Evolutionary conservation across 2,888 invertebrate species (phyloP).

Genomic region (Catocala nupta): DNA sequence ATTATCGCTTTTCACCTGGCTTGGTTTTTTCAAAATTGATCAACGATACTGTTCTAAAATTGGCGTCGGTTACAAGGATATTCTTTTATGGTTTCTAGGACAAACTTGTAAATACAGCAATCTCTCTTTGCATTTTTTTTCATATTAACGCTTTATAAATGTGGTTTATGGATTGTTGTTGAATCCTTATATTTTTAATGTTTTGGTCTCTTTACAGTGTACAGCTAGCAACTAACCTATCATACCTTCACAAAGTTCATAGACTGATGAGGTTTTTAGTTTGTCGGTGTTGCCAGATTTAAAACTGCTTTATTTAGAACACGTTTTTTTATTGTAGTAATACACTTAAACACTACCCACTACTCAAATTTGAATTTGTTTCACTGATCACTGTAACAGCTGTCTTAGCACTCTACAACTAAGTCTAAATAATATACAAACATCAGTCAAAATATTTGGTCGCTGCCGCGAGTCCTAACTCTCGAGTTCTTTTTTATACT

Average conservation of each 20-base stretch:
- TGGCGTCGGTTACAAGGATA: constrained; percentile 13
- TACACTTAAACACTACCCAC: no score
- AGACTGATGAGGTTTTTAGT: constrained; percentile 12
- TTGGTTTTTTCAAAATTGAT: constrained; percentile 21
- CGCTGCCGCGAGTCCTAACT: no score
- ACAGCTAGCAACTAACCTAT: constrained; percentile 24
- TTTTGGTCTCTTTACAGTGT: constrained; percentile 15
- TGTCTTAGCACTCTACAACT: no score
- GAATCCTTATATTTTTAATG: background rate
- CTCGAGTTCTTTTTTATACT: no score
- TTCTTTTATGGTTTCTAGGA: constrained; percentile 12
- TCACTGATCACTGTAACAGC: no score
- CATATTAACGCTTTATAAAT: constrained; percentile 29
- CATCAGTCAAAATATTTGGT: no score
- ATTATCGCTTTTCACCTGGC: constrained; percentile 37
- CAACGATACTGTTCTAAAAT: constrained; percentile 1
- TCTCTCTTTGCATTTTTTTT: constrained; percentile 10
- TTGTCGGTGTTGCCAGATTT: constrained; percentile 6
- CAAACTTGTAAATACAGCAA: constrained; percentile 30
- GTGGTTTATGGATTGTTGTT: constrained; percentile 19
- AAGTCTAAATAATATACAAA: no score
- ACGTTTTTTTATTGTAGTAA: background rate
- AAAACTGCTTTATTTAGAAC: constrained; percentile 8
- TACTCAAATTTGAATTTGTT: no score
- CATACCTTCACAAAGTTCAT: background rate